A percentile compares a stretch with the other conserved stretches of the same genome.
These are phyloP conservation scores for Myotis planiceps DNA, from an alignment of 2,797 vertebrate species.

Conservation along the genomic window DNA sequence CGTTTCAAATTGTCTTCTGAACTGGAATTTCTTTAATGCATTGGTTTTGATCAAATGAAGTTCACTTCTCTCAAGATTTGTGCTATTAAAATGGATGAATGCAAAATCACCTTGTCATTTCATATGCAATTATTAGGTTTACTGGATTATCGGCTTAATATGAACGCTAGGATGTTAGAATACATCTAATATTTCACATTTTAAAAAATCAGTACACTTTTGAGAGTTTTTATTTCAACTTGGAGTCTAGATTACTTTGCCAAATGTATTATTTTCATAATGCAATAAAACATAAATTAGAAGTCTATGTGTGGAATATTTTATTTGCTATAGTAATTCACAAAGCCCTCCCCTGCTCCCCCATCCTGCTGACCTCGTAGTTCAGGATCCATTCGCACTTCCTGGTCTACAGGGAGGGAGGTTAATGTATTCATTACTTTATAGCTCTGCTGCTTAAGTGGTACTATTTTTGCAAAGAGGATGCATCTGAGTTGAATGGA, in stretches of 20 bases:
- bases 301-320: slow-evolving; percentile 72
- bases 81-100: slow-evolving; percentile 72
- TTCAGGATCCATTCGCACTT: background rate
- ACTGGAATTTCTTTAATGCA: slow-evolving; percentile 56
- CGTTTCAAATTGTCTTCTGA: slow-evolving; percentile 64
- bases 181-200: slow-evolving; percentile 75
- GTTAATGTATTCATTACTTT: background rate
- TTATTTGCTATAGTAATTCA: slow-evolving; percentile 51
- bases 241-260: slow-evolving; percentile 81
- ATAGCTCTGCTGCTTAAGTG: background rate
- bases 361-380: background rate
- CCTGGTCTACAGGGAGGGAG: background rate
- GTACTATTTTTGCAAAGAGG: background rate
- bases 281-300: slow-evolving; percentile 81
- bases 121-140: slow-evolving; percentile 70
- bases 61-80: slow-evolving; percentile 61
- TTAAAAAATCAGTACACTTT: slow-evolving; percentile 70
- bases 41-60: slow-evolving; percentile 63
- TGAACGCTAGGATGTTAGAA: slow-evolving; percentile 69
- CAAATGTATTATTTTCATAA: slow-evolving; percentile 83
- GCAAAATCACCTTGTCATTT: slow-evolving; percentile 73
- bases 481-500: background rate
- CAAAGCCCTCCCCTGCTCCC: background rate
- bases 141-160: slow-evolving; percentile 64
- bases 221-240: slow-evolving; percentile 73